Percentiles rank a stretch among this genome's conserved stretches.
Evolutionary conservation across 2,113 vertebrate species (phyloP).

Genomic region (Mustelus asterias): DNA sequence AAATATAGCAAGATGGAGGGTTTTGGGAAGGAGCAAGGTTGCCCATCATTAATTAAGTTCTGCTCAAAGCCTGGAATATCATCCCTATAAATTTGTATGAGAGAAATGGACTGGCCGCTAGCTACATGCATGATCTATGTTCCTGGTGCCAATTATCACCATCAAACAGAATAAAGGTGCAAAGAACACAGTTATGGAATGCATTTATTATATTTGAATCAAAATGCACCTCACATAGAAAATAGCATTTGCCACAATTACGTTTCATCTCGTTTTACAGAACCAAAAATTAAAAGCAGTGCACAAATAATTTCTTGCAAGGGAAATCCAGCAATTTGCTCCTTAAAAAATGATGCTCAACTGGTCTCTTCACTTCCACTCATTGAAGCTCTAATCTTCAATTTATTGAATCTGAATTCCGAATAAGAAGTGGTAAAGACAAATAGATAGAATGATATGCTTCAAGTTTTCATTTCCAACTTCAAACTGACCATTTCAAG

Average conservation of each 20-base stretch:
- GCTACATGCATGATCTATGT: background rate
- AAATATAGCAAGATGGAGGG: background rate
- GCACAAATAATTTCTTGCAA: background rate
- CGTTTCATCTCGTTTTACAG: background rate
- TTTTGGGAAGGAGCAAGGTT: background rate
- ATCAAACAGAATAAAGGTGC: background rate
- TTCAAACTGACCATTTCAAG: background rate
- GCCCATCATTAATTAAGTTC: background rate
- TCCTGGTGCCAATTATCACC: background rate
- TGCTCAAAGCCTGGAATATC: background rate
- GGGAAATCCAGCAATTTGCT: background rate
- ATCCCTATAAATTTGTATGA: background rate
- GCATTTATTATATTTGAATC: background rate
- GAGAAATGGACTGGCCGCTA: background rate
- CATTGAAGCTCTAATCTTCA: background rate
- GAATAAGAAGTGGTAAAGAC: background rate
- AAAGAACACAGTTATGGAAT: background rate
- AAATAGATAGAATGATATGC: background rate
- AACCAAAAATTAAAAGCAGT: background rate
- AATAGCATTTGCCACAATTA: background rate
- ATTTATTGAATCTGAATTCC: too few relatives aligned
- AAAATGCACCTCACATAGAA: slow-evolving; percentile 20
- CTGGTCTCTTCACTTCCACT: background rate
- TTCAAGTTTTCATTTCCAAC: background rate
- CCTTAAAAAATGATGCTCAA: background rate